phyloP scores from a whole-genome alignment of 2,888 invertebrate species.

The Cheilosia vulpina region DNA sequence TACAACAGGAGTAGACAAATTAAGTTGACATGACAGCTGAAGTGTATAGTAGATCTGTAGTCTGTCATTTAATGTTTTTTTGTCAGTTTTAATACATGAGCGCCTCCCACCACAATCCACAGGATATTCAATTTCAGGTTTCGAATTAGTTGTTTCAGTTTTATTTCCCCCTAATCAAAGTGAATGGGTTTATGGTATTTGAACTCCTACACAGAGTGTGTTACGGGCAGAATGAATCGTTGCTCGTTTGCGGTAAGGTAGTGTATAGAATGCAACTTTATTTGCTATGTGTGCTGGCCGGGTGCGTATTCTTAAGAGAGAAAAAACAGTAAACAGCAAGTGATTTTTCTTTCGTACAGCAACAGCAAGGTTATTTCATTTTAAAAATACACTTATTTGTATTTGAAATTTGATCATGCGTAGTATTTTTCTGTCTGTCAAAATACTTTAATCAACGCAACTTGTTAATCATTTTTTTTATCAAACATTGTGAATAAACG shows the following conservation, averaged over 20 bases:
- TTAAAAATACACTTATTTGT: not conserved
- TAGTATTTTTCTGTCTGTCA: too few species aligned
- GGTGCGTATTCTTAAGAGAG: conserved; percentile 8
- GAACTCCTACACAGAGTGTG: conserved; percentile 23
- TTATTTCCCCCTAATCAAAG: conserved; percentile 17
- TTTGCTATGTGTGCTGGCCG: conserved; percentile 13
- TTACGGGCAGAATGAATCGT: not conserved
- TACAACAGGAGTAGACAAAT: conserved; percentile 54
- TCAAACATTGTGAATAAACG: not conserved
- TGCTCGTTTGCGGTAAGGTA: conserved; percentile 25
- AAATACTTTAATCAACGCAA: not conserved
- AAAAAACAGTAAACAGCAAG: conserved; percentile 8
- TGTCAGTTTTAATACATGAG: conserved; percentile 30
- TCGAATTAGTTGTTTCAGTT: conserved; percentile 33
- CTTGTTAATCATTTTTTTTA: conserved; percentile 2
- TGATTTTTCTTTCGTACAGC: conserved; percentile 2
- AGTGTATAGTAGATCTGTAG: conserved; percentile 34
- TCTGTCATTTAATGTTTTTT: conserved; percentile 26
- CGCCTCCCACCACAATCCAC: not conserved
- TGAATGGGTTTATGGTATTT: conserved; percentile 14
- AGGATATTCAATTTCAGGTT: conserved; percentile 41
- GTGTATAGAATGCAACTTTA: conserved; percentile 9
- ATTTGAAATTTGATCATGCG: not conserved
- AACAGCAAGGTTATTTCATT: conserved; percentile 8
- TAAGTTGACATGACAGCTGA: conserved; percentile 68